Base-by-base conservation (phyloP, 2,797 vertebrate genomes). In the Phoxinus dragarum region DNA sequence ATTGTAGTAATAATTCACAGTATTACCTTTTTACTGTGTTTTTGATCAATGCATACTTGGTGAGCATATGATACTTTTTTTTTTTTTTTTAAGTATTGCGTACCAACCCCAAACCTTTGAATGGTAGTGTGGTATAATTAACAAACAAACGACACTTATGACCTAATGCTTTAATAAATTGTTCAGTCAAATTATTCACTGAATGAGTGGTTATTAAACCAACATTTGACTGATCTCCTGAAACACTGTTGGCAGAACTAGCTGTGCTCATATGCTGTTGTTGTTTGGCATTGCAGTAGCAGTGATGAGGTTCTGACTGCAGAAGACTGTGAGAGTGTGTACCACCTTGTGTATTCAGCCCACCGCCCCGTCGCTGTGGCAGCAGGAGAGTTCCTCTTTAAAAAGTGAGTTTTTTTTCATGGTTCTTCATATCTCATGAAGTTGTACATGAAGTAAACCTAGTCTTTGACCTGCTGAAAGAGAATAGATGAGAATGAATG, bases 241-340 rank as follows among this genome's bases (percentile, higher is more conserved):
- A 61, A 61, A 42, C 52, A n/a, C 23, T 38, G 1, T 10, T n/a
- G 21, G 23, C 4, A 61, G 5, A 21, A 27, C 7, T 44, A 42
- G 40, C 19, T 66, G 31, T 75, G 42, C 14, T 2, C n/a, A 71
- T 56, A 5, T 84, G 54, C 71, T 81, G 71, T 19, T 86, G 23
- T 36, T 72, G 64, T 74, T 90, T 69, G 84, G 11, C 34, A 75
- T 87, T 80, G 34, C 82, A 90, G 89, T 89, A 90, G 96, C 95
- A 97, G 96, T 87, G 96, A 97, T 95, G 96, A 97, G 93, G 96
- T 96, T 91, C 94, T 97, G 88, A 97, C 96, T 89, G 96, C 96
- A 71, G 96, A 97, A 94, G 96, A 97, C 93, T 97, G 96, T 94
- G 96, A 97, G 94, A 97, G 96, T 79, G 96, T 97, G 66, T 97